A percentile compares a stretch with the other conserved stretches of the same genome.
Evolutionary conservation across 2,888 invertebrate genomes (phyloP).

Genomic region (Amaurobius ferox): DNA sequence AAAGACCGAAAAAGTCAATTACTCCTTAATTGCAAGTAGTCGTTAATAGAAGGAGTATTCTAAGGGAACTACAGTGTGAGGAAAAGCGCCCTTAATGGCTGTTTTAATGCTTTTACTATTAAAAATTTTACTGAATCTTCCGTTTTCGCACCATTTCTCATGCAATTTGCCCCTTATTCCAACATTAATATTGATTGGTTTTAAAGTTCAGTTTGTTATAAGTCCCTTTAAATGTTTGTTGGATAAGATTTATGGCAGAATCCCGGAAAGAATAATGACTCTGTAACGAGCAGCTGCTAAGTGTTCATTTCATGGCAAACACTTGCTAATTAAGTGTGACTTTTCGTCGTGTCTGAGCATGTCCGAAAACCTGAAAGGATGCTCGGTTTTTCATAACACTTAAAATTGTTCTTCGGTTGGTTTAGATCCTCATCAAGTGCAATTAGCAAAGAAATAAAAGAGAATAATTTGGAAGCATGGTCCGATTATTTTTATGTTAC

Average conservation of each 20-base stretch:
- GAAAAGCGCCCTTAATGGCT: constrained; percentile 36
- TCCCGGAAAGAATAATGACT: constrained; percentile 51
- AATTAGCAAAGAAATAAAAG: constrained; percentile 39
- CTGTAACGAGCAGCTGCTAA: constrained; percentile 33
- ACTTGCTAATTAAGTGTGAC: constrained; percentile 41
- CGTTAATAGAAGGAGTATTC: constrained; percentile 34
- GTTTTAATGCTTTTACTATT: constrained; percentile 38
- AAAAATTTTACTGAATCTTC: constrained; percentile 36
- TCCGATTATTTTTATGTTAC: too few species aligned
- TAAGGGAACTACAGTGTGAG: not conserved
- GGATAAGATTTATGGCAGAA: constrained; percentile 36
- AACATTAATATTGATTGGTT: constrained; percentile 46
- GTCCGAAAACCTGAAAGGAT: not conserved
- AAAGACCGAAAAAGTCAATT: constrained; percentile 39
- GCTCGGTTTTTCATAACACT: not conserved
- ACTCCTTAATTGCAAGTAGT: constrained; percentile 45
- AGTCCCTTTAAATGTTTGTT: constrained; percentile 39
- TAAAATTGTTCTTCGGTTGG: not conserved
- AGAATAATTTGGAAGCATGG: not conserved
- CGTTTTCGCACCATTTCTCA: constrained; percentile 31
- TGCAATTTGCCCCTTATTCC: not conserved
- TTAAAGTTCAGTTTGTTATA: constrained; percentile 47
- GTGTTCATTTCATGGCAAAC: constrained; percentile 33
- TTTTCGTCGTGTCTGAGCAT: constrained; percentile 15
- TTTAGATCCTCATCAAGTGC: constrained; percentile 29